These are phyloP conservation scores for Eremobia ochroleuca DNA, from an alignment of 2,888 invertebrate species.

Conservation along the genomic window DNA sequence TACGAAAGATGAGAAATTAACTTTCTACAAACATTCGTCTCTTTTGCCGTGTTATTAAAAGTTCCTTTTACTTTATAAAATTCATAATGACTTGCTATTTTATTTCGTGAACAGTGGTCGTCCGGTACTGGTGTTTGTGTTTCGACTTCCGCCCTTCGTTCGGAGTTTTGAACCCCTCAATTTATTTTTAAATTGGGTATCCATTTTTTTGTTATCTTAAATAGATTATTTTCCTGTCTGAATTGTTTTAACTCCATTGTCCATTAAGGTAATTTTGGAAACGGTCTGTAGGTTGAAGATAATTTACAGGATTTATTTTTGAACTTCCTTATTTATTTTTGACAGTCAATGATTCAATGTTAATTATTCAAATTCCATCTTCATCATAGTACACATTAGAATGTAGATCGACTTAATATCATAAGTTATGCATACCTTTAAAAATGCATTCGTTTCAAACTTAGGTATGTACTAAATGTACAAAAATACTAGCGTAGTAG, in stretches of 20 bases:
- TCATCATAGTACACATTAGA: no score
- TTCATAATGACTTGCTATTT: constrained; percentile 74
- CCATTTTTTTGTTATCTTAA: constrained; percentile 47
- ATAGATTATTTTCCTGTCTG: constrained; percentile 38
- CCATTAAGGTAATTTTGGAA: constrained; percentile 13
- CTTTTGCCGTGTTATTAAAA: constrained; percentile 74
- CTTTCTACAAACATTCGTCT: constrained; percentile 76
- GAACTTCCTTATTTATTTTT: constrained; percentile 7
- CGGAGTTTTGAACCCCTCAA: constrained; percentile 35
- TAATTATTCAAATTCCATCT: background rate
- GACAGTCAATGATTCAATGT: background rate
- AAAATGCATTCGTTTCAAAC: background rate
- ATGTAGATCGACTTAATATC: background rate
- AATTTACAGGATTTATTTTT: constrained; percentile 10
- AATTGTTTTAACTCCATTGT: constrained; percentile 24
- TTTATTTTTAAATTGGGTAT: constrained; percentile 55
- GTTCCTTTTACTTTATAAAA: constrained; percentile 72
- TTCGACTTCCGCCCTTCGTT: constrained; percentile 52
- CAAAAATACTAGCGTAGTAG: no score
- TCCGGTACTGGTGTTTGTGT: constrained; percentile 61
- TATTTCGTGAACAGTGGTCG: constrained; percentile 65
- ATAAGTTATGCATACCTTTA: background rate
- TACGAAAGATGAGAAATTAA: constrained; percentile 74
- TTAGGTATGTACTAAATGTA: background rate
- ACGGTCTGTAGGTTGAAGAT: background rate